Evolutionary conservation across 2,888 invertebrate genomes (phyloP).

Genomic region (Metalampra italica): DNA sequence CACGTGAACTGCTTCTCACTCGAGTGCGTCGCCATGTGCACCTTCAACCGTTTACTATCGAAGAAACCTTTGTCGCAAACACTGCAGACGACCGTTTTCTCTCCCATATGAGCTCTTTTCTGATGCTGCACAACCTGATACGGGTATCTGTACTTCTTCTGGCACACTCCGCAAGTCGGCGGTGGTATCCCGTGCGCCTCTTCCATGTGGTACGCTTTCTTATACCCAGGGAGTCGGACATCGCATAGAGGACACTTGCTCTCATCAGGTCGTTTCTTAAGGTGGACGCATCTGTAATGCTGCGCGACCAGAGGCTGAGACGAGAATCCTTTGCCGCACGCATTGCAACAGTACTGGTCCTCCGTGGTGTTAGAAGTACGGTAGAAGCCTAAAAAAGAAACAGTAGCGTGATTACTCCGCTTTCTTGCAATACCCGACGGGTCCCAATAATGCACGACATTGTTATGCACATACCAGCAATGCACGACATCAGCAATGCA

Average conservation of each 20-base stretch:
- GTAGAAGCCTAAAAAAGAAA: slow-evolving; percentile 43
- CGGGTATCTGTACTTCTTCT: slow-evolving; percentile 44
- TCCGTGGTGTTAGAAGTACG: slow-evolving; percentile 25
- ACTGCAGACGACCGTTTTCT: slow-evolving; percentile 33
- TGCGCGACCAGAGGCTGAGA: slow-evolving; percentile 44
- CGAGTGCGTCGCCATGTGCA: slow-evolving; percentile 31
- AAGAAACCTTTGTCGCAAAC: slow-evolving; percentile 32
- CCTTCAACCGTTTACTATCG: slow-evolving; percentile 28
- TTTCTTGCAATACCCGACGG: background rate
- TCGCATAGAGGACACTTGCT: slow-evolving; percentile 44
- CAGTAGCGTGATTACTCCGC: slow-evolving; percentile 6
- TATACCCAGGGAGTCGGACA: slow-evolving; percentile 31
- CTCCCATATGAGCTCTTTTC: slow-evolving; percentile 33
- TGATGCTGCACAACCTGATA: slow-evolving; percentile 41
- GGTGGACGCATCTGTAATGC: slow-evolving; percentile 47
- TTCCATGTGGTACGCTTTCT: slow-evolving; percentile 45
- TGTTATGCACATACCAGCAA: too few relatives aligned
- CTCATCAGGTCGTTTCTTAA: slow-evolving; percentile 35
- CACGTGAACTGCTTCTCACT: slow-evolving; percentile 26
- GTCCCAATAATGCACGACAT: too few relatives aligned
- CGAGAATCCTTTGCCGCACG: slow-evolving; percentile 34
- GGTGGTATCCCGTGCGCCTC: slow-evolving; percentile 44
- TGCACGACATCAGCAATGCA: too few relatives aligned
- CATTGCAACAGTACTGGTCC: slow-evolving; percentile 32
- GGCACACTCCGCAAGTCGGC: slow-evolving; percentile 46